Evolutionary conservation across 2,888 invertebrate species (phyloP).

Genomic region (Xestia c-nigrum): DNA sequence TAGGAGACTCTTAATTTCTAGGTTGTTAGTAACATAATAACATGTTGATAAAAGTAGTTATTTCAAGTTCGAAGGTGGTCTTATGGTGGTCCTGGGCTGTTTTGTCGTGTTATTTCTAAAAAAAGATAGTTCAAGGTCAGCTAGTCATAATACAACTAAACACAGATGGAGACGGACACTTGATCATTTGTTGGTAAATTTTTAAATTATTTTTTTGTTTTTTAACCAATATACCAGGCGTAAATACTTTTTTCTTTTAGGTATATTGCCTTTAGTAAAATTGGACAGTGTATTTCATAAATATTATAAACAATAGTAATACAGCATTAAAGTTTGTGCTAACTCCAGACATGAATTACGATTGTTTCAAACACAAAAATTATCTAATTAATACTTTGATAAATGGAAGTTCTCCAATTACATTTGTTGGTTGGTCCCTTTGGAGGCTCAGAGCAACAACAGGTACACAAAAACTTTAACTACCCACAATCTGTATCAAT

Average conservation of each 20-base stretch:
- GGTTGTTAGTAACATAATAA: neutral
- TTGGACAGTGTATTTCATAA: neutral
- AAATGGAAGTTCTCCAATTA: slow-evolving; percentile 62
- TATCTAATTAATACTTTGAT: slow-evolving; percentile 63
- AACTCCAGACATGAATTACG: slow-evolving; percentile 42
- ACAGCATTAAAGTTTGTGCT: neutral
- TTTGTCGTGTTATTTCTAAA: neutral
- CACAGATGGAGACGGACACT: neutral
- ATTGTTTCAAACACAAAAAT: slow-evolving; percentile 57
- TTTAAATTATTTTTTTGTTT: neutral
- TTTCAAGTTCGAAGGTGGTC: neutral
- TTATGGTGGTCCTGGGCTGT: slow-evolving; percentile 1
- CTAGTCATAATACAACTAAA: neutral
- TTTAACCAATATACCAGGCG: neutral
- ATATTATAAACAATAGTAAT: neutral
- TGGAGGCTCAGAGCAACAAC: slow-evolving; percentile 49
- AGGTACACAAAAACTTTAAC: slow-evolving; percentile 69
- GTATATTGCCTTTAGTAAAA: no score
- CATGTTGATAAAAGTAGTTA: neutral
- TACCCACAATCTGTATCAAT: slow-evolving; percentile 76
- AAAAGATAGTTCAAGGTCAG: neutral
- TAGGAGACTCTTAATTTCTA: neutral
- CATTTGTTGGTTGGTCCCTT: slow-evolving; percentile 43
- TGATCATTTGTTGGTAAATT: neutral
- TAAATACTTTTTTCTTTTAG: neutral